Conservation (phyloP, 2,888 invertebrate genomes). For the Drosophila macrospina region DNA sequence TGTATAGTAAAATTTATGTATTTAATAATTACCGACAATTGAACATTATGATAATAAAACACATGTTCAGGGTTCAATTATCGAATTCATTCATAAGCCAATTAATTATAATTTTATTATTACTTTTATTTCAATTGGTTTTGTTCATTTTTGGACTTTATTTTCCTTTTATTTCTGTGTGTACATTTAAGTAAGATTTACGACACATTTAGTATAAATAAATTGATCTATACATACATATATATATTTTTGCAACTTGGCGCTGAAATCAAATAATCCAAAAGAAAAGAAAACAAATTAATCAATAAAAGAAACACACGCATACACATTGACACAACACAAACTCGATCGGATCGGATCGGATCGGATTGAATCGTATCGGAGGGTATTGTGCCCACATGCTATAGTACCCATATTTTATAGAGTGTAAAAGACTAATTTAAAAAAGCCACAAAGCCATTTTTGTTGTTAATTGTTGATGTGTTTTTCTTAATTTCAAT, state of each 20-base stretch:
- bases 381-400: background rate
- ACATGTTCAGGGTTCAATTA: conserved; percentile 15
- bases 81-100: conserved; percentile 17
- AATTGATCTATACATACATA: conserved; percentile 55
- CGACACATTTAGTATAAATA: conserved; percentile 54
- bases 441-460: conserved; percentile 45
- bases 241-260: conserved; percentile 81
- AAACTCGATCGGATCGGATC: conserved; percentile 32
- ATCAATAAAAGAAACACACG: conserved; percentile 30
- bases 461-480: conserved; percentile 52
- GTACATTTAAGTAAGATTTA: conserved; percentile 51
- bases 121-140: conserved; percentile 31
- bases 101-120: conserved; percentile 29
- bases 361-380: conserved; percentile 6
- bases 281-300: conserved; percentile 52
- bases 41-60: conserved; percentile 17
- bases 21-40: conserved; percentile 8
- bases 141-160: conserved; percentile 12
- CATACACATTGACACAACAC: conserved; percentile 8
- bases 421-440: conserved; percentile 55
- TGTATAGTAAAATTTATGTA: conserved; percentile 3
- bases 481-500: conserved; percentile 45
- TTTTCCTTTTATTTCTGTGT: conserved; percentile 30
- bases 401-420: conserved; percentile 41
- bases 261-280: conserved; percentile 83